phyloP scores from a whole-genome alignment of 2,797 vertebrate genomes.

The Telmatherina bonti region DNA sequence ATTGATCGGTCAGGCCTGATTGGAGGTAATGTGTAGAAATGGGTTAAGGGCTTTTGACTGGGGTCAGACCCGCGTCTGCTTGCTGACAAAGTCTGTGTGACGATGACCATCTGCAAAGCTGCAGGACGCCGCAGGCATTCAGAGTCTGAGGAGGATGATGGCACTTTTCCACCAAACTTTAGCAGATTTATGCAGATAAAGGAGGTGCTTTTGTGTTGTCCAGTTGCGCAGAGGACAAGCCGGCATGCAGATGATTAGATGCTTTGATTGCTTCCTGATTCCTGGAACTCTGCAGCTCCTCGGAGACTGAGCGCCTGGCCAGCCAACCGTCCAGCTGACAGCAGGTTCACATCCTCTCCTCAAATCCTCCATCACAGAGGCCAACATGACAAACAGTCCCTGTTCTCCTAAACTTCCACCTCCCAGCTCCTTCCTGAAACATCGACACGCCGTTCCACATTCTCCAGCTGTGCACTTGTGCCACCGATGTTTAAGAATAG shows the following conservation, averaged over 20 bases:
- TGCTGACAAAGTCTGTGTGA: conserved; percentile 64
- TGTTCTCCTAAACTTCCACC: conserved; percentile 66
- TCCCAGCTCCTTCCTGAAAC: conserved; percentile 22
- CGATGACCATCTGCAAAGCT: conserved; percentile 78
- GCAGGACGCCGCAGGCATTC: conserved; percentile 52
- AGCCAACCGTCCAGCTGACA: conserved; percentile 74
- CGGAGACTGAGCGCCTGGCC: conserved; percentile 43
- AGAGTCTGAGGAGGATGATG: conserved; percentile 15
- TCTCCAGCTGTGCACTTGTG: conserved; percentile 59
- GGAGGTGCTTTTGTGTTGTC: background rate
- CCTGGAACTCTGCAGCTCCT: conserved; percentile 55
- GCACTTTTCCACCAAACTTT: background rate
- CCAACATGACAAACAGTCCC: conserved; percentile 59
- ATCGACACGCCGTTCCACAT: conserved; percentile 39
- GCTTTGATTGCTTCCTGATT: conserved; percentile 59
- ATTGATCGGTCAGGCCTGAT: conserved; percentile 82
- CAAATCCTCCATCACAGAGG: conserved; percentile 50
- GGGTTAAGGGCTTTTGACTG: conserved; percentile 76
- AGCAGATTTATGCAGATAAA: background rate
- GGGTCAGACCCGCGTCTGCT: conserved; percentile 75
- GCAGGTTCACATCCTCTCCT: conserved; percentile 79
- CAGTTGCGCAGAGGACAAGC: conserved; percentile 7
- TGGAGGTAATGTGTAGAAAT: conserved; percentile 68
- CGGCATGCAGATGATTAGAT: conserved; percentile 44
- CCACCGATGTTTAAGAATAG: conserved; percentile 63